phyloP scores from a whole-genome alignment of 2,888 invertebrate species.

The Stomorhina lunata region DNA sequence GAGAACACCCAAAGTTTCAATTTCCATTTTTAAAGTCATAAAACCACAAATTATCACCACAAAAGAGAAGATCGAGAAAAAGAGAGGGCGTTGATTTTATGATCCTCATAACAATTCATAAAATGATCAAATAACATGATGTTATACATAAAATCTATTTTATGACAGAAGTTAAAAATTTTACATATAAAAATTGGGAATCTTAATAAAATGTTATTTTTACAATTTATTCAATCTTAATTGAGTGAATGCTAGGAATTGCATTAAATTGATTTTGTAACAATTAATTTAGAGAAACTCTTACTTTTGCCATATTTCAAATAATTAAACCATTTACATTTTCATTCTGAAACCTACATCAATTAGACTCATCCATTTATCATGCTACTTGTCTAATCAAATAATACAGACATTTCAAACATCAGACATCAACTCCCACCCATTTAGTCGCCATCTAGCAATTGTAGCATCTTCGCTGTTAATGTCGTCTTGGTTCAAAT shows the following conservation, averaged over 20 bases:
- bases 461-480: neutral
- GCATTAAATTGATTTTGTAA: too few relatives aligned
- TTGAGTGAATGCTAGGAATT: too few relatives aligned
- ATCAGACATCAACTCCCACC: conserved; percentile 37
- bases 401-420: conserved; percentile 23
- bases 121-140: too few relatives aligned
- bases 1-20: conserved; percentile 44
- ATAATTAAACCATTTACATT: neutral
- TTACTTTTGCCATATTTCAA: too few relatives aligned
- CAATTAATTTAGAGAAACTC: too few relatives aligned
- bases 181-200: too few relatives aligned
- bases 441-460: conserved; percentile 17
- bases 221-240: too few relatives aligned
- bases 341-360: neutral
- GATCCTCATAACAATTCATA: neutral
- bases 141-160: too few relatives aligned
- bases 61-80: neutral
- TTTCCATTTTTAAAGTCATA: conserved; percentile 10
- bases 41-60: conserved; percentile 11
- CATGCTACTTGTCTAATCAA: conserved; percentile 29
- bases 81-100: neutral
- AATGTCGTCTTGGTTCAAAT: conserved; percentile 7
- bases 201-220: too few relatives aligned
- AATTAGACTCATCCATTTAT: neutral
- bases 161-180: too few relatives aligned